These are phyloP conservation scores for Turnix velox DNA, from an alignment of 2,113 vertebrate species.

Conservation along the genomic window DNA sequence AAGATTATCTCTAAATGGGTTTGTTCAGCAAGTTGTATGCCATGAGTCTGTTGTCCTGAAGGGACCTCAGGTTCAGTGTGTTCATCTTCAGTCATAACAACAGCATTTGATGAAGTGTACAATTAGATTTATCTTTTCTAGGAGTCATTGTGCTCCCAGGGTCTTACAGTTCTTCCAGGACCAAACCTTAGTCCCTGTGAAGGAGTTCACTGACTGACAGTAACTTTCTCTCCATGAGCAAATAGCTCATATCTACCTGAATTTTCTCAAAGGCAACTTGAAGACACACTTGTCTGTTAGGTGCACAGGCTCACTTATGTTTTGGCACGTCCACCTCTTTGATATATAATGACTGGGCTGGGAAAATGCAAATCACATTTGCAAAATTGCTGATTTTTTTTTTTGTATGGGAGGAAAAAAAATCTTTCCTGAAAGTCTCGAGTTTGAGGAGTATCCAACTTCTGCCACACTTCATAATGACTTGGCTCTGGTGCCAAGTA, in stretches of 20 bases:
- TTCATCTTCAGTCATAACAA: not conserved
- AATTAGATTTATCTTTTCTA: not conserved
- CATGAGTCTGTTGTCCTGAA: not conserved
- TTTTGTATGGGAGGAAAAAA: not conserved
- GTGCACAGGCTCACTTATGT: not conserved
- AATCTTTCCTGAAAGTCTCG: not conserved
- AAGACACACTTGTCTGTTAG: not conserved
- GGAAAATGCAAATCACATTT: conserved; percentile 32
- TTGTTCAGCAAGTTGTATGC: not conserved
- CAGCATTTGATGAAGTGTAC: not conserved
- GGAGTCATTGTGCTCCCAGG: not conserved
- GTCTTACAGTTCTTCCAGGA: not conserved
- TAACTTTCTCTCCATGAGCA: not conserved
- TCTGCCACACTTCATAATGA: not conserved
- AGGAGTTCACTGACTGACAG: not conserved
- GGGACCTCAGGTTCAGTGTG: not conserved
- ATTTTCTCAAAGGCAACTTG: not conserved
- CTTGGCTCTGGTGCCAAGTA: not conserved
- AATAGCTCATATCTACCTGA: not conserved
- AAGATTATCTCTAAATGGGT: not conserved
- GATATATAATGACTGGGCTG: not conserved
- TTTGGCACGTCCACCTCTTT: conserved; percentile 21
- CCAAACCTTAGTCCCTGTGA: not conserved
- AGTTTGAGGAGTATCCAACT: not conserved
- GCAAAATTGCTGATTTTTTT: conserved; percentile 33